Base-by-base conservation (phyloP, 2,113 vertebrate genomes). In the Gambusia holbrooki region DNA sequence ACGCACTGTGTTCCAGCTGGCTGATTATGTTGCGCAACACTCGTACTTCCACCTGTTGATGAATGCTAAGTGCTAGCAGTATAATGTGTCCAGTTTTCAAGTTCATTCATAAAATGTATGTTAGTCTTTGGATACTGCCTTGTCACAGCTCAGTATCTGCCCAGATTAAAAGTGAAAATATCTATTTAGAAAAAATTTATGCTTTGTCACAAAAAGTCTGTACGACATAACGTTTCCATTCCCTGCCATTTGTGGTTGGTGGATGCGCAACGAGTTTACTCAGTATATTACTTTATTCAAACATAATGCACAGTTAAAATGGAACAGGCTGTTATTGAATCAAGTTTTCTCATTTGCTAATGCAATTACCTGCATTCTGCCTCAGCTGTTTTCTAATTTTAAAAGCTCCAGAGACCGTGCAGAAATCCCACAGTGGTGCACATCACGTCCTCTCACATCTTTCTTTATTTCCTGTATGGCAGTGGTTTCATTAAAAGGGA, bases 331-430 rank as follows among this genome's bases (percentile, higher is more conserved):
- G n/a, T 28, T 28, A 28, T n/a, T 67, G 5, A 58, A 33, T 22
- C 67, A 32, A 22, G 45, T 58, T 58, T 58, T 19, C 29, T 58
- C 68, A 68, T 68, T 45, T 29, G 14, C 66, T 68, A 68, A 68
- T 40, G 28, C 13, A 68, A 48, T 28, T 68, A 68, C 27, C 13
- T 13, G 68, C 19, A 58, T 69, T 13, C 29, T 51, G 42, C 66
- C 66, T 69, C 28, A 69, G 40, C 28, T 51, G 10, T 51, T 45
- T 45, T 32, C 42, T 30, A 19, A 32, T 69, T 69, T 51, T 22
- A 48, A 29, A 69, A 30, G 28, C 29, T 54, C 45, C 29, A 48
- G 28, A 25, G 35, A 19, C 10, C 28, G 9, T 22, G 8, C 10
- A 29, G 51, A 22, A 30, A 10, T 22, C 22, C 10, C 51, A 12